Evolutionary conservation across 30 jellyfish, hydroid and myxozoan species (phyloP).

Genomic region (Mastigias papua): DNA sequence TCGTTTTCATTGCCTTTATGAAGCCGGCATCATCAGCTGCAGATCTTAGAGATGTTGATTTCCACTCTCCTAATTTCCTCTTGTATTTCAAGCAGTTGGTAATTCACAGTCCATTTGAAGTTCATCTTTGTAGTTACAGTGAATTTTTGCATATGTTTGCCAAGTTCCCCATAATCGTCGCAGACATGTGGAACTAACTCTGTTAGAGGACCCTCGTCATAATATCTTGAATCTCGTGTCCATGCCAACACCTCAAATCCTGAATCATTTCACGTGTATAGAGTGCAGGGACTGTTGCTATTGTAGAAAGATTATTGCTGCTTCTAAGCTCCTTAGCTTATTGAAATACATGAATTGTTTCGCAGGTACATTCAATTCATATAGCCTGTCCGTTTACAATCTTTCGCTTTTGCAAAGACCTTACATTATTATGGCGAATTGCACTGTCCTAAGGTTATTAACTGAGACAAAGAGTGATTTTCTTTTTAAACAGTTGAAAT

Average conservation of each 20-base stretch:
- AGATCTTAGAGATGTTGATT: no score
- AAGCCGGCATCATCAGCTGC: no score
- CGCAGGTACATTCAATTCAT: not conserved
- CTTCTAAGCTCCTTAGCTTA: not conserved
- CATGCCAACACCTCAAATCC: not conserved
- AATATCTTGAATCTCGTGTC: not conserved
- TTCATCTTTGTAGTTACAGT: no score
- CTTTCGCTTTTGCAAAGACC: not conserved
- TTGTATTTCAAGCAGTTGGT: no score
- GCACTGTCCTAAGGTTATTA: not conserved
- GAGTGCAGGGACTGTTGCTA: not conserved
- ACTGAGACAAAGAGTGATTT: not conserved
- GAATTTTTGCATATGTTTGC: no score
- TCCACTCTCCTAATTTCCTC: no score
- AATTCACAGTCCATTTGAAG: no score
- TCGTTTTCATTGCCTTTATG: no score
- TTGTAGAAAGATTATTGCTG: not conserved
- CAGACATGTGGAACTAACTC: no score
- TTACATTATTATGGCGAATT: not conserved
- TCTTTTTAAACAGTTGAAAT: not conserved
- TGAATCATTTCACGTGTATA: not conserved
- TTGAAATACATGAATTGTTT: no score
- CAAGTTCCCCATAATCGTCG: no score
- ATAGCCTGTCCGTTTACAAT: not conserved
- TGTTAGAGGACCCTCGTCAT: no score